Percentiles rank a stretch among this genome's conserved stretches.
Conservation (phyloP, 2,797 vertebrate genomes). For the Manis javanica region DNA sequence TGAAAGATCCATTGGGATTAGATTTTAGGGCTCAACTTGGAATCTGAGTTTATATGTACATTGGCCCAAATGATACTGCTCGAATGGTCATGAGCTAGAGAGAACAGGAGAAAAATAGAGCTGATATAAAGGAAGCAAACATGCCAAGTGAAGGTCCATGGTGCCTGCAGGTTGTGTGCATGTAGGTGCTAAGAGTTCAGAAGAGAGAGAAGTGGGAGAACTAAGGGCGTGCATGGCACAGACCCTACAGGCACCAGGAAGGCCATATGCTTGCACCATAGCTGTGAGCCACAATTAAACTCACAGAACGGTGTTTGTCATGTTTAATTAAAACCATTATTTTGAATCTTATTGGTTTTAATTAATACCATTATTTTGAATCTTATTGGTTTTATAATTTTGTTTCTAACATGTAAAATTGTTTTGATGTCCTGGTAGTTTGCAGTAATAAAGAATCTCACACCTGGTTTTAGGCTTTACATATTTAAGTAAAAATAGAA, state of each 20-base stretch:
- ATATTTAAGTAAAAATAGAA: slow-evolving; percentile 16
- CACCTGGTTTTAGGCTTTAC: not conserved
- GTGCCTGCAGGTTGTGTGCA: not conserved
- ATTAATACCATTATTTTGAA: not conserved
- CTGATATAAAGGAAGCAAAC: not conserved
- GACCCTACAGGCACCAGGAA: not conserved
- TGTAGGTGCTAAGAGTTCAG: not conserved
- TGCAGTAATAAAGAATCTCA: not conserved
- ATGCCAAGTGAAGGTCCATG: not conserved
- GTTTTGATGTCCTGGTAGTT: slow-evolving; percentile 1
- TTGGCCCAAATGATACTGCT: not conserved
- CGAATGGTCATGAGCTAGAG: not conserved
- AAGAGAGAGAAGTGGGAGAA: not conserved
- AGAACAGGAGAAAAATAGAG: not conserved
- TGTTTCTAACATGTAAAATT: slow-evolving; percentile 22
- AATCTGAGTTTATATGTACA: not conserved
- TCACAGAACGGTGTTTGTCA: not conserved
- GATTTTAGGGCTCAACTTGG: not conserved
- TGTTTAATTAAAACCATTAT: not conserved
- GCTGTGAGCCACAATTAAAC: not conserved
- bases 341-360: too few species aligned
- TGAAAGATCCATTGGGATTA: slow-evolving; percentile 4
- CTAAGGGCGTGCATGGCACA: not conserved
- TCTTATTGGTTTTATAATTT: not conserved
- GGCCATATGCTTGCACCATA: accelerated